A percentile compares a stretch with the other conserved stretches of the same genome.
Evolutionary conservation across 2,888 invertebrate species (phyloP).

Genomic region (Agonopterix heracliana): DNA sequence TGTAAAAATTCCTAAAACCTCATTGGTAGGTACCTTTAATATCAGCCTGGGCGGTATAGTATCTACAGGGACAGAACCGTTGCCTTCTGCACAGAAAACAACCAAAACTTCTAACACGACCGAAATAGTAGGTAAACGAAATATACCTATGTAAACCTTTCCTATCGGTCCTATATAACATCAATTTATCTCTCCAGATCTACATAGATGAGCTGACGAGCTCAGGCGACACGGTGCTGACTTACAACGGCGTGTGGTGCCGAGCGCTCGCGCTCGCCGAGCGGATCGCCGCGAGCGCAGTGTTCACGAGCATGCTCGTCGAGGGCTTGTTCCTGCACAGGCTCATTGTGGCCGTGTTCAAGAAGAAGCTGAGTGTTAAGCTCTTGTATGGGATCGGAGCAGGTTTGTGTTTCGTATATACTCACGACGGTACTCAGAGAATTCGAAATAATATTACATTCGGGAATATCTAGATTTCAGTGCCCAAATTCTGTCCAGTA

Average conservation of each 20-base stretch:
- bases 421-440: too few species aligned
- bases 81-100: too few species aligned
- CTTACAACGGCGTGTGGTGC: constrained; percentile 68
- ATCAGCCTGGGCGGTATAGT: too few species aligned
- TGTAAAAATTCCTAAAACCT: too few species aligned
- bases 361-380: constrained; percentile 66
- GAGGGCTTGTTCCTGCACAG: constrained; percentile 81
- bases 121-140: too few species aligned
- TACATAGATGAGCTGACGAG: constrained; percentile 74
- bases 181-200: constrained; percentile 31
- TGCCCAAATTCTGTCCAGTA: too few species aligned
- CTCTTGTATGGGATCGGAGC: constrained; percentile 60
- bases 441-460: neutral
- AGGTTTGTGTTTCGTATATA: constrained; percentile 36
- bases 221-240: constrained; percentile 63
- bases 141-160: too few species aligned
- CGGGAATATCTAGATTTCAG: neutral
- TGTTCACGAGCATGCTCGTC: constrained; percentile 82
- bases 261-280: constrained; percentile 73
- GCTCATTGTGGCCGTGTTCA: constrained; percentile 79
- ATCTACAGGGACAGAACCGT: too few species aligned
- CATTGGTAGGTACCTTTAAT: too few species aligned
- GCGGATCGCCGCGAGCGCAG: constrained; percentile 71
- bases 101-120: too few species aligned
- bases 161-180: too few species aligned